Evolutionary conservation across 2,888 invertebrate species (phyloP).

Genomic region (Lithosia quadra): DNA sequence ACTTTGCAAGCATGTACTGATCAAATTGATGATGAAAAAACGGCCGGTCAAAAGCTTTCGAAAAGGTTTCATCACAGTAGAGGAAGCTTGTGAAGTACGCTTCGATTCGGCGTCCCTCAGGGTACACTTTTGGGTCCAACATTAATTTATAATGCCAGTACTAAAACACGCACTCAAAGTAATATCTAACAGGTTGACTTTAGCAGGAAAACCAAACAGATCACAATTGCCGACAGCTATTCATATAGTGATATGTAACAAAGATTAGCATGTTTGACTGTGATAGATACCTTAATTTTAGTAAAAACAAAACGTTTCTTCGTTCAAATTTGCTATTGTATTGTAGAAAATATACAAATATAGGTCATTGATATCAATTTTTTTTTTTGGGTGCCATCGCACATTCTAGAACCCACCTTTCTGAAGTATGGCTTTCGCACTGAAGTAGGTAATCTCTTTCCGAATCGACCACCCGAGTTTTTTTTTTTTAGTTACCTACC

Average conservation of each 20-base stretch:
- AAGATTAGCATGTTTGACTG: constrained; percentile 7
- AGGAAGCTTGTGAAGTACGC: too few relatives aligned
- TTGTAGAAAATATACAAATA: constrained; percentile 6
- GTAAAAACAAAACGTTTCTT: neutral
- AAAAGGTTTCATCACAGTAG: too few relatives aligned
- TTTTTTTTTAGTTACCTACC: too few relatives aligned
- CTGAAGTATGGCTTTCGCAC: neutral
- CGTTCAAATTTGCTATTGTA: neutral
- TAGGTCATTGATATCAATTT: neutral
- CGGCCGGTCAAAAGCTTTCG: too few relatives aligned
- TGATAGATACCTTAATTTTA: neutral
- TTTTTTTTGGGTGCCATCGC: neutral
- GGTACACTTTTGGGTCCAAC: neutral
- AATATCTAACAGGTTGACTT: neutral
- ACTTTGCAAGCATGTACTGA: too few relatives aligned
- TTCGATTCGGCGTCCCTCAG: neutral
- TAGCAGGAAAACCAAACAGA: constrained; percentile 5
- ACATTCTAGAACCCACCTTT: neutral
- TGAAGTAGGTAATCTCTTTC: too few relatives aligned
- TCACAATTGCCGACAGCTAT: constrained; percentile 4
- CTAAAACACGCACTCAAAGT: neutral
- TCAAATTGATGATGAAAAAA: too few relatives aligned
- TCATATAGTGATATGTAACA: neutral
- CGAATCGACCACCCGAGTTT: too few relatives aligned
- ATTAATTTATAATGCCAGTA: neutral